Evolutionary conservation across 2,888 invertebrate species (phyloP), one percentile per base, ranked within the genome.

Genomic region (Drosophila koepferae): DNA sequence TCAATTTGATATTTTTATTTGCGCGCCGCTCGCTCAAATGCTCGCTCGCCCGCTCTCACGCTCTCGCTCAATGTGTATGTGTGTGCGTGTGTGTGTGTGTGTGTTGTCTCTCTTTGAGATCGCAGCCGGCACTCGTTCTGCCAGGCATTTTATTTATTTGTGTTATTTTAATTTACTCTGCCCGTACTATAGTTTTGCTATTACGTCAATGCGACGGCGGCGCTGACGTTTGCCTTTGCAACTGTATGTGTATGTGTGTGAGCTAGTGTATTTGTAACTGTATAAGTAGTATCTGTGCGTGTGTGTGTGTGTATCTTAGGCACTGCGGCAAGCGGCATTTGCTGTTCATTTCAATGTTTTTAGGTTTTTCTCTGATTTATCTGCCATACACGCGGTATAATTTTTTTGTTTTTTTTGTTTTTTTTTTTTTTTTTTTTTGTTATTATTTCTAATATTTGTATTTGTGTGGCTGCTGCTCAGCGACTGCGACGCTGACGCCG

Each of bases 341-440:
- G 81, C 77, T 80, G 89, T 86, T 84, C 77, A 73, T 89, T 87
- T 89, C 88, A 87, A 85, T 84, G 87, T 89, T 84, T 87, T 85
- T 81, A 70, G 73, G 75, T 85, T 84, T 79, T 85, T 78, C 73
- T 81, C 89, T 79, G 87, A 84, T 84, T 86, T 84, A 84, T 84
- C 87, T 89, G 70, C 73, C 58, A 83, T 81, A 77, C 71, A 74
- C 76, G 63, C 71, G 58, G 18, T 41, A 67, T 65, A 65, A 18
- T 43, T 43, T 76, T 64, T 68, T 65, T 43, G 65, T 38, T 44
- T 38, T 5, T 38, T 23, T 38, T 44, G 38, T 5, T 38, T 23
- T 20, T 18, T 23, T 51, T 54, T 58, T 58, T 38, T 6, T 60
- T 43, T 55, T 36, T 72, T 79, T 59, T 65, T 75, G 23, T 63